Evolutionary conservation across 92 coral and sea anemone genomes (phyloP).

Genomic region (Muricea muricata): DNA sequence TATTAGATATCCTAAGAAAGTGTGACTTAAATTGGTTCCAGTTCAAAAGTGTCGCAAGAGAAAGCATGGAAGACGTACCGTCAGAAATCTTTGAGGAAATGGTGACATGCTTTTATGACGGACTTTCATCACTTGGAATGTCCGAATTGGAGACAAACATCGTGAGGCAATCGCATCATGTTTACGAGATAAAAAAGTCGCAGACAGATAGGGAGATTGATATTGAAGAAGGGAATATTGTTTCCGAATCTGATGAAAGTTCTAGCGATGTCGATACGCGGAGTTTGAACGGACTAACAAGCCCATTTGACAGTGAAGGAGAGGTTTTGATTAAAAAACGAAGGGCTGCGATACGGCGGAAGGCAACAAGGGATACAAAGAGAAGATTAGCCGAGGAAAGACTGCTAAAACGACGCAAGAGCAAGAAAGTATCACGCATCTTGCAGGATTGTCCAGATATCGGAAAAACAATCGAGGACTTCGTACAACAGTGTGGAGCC

Average conservation of each 20-base stretch:
- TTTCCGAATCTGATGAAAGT: neutral
- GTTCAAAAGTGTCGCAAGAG: neutral
- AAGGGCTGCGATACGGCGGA: conserved; percentile 22
- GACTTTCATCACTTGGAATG: neutral
- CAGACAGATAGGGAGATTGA: neutral
- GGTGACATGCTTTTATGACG: neutral
- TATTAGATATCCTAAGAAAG: neutral
- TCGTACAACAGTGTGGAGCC: conserved; percentile 52
- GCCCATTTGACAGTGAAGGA: neutral
- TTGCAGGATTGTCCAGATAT: conserved; percentile 58
- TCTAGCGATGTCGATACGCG: neutral
- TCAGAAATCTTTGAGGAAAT: neutral
- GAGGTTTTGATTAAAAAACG: conserved; percentile 42
- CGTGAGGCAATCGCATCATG: neutral
- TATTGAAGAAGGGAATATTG: neutral
- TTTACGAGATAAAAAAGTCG: neutral
- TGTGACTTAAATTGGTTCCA: neutral
- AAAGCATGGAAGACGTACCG: neutral
- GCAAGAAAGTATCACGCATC: conserved; percentile 58
- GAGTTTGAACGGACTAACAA: neutral
- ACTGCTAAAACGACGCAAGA: conserved; percentile 46
- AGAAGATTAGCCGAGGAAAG: conserved; percentile 45
- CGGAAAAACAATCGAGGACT: conserved; percentile 61
- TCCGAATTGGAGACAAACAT: neutral
- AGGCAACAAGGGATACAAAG: conserved; percentile 43